Percentiles rank a stretch among this genome's conserved stretches.
phyloP scores from a whole-genome alignment of 2,888 invertebrate genomes.

The Leucoptera coffeella region DNA sequence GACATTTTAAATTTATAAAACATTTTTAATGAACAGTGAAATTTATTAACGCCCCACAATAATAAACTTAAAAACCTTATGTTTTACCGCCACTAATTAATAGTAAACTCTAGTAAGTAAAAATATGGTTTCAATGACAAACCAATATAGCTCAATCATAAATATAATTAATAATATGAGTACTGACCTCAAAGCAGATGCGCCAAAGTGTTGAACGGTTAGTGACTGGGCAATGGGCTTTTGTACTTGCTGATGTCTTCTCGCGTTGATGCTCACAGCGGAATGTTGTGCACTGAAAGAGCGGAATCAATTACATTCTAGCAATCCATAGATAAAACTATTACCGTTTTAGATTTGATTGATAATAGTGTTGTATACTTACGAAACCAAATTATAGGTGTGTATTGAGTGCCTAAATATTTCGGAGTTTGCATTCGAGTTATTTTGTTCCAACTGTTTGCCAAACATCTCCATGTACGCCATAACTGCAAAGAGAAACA shows the following conservation, averaged over 20 bases:
- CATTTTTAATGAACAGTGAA: too few species aligned
- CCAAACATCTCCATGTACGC: constrained; percentile 96
- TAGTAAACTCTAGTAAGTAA: constrained; percentile 4
- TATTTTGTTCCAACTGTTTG: constrained; percentile 61
- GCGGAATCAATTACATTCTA: too few species aligned
- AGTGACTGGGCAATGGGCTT: constrained; percentile 38
- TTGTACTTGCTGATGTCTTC: constrained; percentile 34
- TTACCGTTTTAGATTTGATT: not conserved
- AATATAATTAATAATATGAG: not conserved
- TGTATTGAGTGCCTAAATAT: constrained; percentile 85
- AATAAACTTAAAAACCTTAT: too few species aligned
- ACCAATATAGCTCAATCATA: constrained; percentile 2
- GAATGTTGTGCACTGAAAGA: constrained; percentile 28
- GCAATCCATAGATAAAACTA: too few species aligned
- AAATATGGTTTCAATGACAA: constrained; percentile 1
- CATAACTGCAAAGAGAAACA: constrained; percentile 62
- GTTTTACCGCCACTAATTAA: not conserved
- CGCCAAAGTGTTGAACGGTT: constrained; percentile 41
- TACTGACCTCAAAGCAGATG: constrained; percentile 28
- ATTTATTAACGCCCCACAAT: too few species aligned
- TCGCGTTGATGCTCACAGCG: constrained; percentile 22
- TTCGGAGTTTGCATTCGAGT: constrained; percentile 49
- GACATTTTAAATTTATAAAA: too few species aligned
- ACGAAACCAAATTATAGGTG: constrained; percentile 60
- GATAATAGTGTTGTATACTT: too few species aligned